Conservation (phyloP, 2,797 vertebrate genomes). For the Aphelocoma californica region DNA sequence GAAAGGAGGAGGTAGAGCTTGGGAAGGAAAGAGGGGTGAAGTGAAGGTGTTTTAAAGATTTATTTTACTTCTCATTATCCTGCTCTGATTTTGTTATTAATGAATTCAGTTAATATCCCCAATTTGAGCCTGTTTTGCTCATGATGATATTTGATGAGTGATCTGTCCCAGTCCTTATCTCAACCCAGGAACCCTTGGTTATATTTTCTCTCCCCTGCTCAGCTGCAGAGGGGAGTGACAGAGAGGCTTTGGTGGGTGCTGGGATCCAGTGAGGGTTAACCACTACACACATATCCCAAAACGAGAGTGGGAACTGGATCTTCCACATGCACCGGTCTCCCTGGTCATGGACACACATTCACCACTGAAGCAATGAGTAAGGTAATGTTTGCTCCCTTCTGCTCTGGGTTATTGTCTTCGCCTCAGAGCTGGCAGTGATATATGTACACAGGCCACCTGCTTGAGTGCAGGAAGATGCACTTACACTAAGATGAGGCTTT, state of each 20-base stretch:
- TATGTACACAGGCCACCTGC: not conserved
- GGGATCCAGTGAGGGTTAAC: not conserved
- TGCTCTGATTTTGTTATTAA: not conserved
- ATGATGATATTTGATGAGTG: not conserved
- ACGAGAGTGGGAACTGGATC: not conserved
- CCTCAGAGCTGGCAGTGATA: not conserved
- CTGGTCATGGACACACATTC: not conserved
- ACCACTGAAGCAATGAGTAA: not conserved
- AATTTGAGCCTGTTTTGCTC: not conserved
- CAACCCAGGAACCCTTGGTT: not conserved
- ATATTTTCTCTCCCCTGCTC: not conserved
- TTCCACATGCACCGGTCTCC: not conserved
- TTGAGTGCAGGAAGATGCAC: not conserved
- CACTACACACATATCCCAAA: not conserved
- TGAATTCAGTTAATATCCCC: not conserved
- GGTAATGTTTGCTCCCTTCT: not conserved
- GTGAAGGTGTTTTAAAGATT: not conserved
- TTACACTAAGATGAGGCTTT: not conserved
- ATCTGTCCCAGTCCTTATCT: not conserved
- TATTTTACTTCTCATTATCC: not conserved
- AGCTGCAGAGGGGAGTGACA: not conserved
- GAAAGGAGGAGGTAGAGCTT: not conserved
- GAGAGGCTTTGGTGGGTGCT: not conserved
- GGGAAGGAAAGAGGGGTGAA: not conserved
- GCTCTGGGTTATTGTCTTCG: not conserved